Conservation (phyloP, 2,888 invertebrate species). For the Ellobium chinense region DNA sequence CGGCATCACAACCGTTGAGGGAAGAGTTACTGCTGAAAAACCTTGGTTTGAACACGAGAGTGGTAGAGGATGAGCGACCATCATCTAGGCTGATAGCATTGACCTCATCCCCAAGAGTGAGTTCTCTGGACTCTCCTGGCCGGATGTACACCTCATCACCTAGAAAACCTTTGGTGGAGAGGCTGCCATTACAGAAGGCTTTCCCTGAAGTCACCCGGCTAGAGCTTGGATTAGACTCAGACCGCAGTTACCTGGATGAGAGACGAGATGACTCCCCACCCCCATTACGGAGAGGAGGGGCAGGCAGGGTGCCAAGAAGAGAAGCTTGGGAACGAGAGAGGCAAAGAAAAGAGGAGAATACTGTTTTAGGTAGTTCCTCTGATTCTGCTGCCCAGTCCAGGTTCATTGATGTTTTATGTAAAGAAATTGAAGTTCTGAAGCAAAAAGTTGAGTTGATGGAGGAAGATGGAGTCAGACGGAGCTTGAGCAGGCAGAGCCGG, state of each 20-base stretch:
- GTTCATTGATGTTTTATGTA: slow-evolving; percentile 51
- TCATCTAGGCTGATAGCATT: not conserved
- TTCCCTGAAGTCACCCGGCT: not conserved
- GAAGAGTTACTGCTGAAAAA: slow-evolving; percentile 3
- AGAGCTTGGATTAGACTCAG: not conserved
- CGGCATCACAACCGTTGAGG: not conserved
- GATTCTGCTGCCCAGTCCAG: slow-evolving; percentile 47
- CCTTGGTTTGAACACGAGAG: not conserved
- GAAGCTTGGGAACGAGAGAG: slow-evolving; percentile 55
- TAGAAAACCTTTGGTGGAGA: not conserved
- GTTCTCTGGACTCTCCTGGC: not conserved
- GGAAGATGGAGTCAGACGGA: slow-evolving; percentile 27
- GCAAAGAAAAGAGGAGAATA: slow-evolving; percentile 10
- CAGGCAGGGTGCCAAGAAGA: slow-evolving; percentile 50
- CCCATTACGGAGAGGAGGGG: slow-evolving; percentile 39
- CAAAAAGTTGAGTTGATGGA: slow-evolving; percentile 67
- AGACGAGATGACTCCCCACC: not conserved
- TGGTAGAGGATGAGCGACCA: slow-evolving; percentile 9
- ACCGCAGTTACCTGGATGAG: not conserved
- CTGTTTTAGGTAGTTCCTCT: not conserved
- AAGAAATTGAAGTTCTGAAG: slow-evolving; percentile 67
- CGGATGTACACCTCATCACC: slow-evolving; percentile 2
- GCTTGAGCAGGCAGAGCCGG: not conserved
- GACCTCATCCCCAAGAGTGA: not conserved
- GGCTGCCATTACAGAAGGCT: not conserved